phyloP scores from a whole-genome alignment of 92 coral and sea anemone genomes.

The Ricordea florida region DNA sequence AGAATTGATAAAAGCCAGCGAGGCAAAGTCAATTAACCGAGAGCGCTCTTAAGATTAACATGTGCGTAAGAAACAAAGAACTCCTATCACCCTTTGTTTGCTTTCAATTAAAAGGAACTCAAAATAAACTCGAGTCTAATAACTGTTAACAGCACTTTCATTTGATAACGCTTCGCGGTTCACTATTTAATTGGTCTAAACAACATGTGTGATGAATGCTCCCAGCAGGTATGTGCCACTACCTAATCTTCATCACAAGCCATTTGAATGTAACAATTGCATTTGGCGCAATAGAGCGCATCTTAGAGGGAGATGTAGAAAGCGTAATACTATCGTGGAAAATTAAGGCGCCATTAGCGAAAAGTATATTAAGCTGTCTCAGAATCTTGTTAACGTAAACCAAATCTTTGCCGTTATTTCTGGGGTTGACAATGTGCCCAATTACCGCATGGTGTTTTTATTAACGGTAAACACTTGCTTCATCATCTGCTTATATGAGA shows the following conservation, averaged over 20 bases:
- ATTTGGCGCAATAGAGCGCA: no score
- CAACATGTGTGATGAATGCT: neutral
- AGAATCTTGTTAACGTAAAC: neutral
- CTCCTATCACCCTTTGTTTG: slow-evolving; percentile 16
- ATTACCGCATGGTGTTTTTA: neutral
- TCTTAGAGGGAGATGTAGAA: no score
- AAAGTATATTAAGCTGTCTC: no score
- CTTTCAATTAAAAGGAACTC: slow-evolving; percentile 9
- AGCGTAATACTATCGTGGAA: no score
- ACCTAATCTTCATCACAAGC: neutral
- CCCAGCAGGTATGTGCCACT: neutral
- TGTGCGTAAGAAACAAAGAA: slow-evolving; percentile 25
- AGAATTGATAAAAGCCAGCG: slow-evolving; percentile 40
- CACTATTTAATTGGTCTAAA: neutral
- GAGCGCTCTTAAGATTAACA: neutral
- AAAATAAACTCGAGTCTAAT: slow-evolving; percentile 14
- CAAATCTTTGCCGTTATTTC: neutral
- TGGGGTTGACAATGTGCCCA: slow-evolving; percentile 10
- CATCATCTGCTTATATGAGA: neutral
- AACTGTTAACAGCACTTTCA: slow-evolving; percentile 18
- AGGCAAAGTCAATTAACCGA: slow-evolving; percentile 1
- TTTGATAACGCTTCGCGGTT: neutral
- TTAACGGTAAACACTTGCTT: slow-evolving; percentile 15
- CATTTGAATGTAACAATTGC: no score
- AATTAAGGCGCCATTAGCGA: no score